phyloP scores from a whole-genome alignment of 2,888 invertebrate genomes.

The Chydorus sphaericus region DNA sequence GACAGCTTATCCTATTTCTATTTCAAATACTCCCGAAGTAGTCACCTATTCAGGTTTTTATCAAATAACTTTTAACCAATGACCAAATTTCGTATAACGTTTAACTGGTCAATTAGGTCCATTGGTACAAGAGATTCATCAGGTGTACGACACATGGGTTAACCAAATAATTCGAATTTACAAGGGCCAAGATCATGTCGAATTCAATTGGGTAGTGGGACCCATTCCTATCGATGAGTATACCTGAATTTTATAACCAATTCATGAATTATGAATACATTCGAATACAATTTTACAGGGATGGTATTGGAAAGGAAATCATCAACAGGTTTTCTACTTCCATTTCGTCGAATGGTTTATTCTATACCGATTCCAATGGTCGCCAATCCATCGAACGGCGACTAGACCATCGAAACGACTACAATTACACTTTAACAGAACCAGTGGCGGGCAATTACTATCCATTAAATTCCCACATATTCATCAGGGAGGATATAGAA shows the following conservation, averaged over 20 bases:
- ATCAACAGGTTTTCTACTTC: constrained; percentile 31
- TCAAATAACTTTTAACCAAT: no score
- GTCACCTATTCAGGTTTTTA: no score
- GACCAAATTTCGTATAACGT: not conserved
- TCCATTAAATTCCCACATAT: constrained; percentile 36
- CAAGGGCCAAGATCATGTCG: constrained; percentile 29
- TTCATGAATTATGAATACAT: no score
- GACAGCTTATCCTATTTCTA: no score
- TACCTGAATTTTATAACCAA: no score
- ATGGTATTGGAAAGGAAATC: constrained; percentile 34
- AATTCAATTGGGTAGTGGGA: constrained; percentile 39
- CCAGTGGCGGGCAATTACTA: constrained; percentile 38
- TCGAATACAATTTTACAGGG: no score
- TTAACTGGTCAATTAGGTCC: constrained; percentile 24
- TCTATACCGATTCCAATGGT: constrained; percentile 42
- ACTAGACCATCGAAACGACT: constrained; percentile 30
- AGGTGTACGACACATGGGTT: constrained; percentile 43
- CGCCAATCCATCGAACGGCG: constrained; percentile 29
- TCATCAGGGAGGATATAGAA: constrained; percentile 29
- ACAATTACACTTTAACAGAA: constrained; percentile 30
- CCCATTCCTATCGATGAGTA: constrained; percentile 31
- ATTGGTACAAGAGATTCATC: constrained; percentile 45
- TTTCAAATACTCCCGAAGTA: no score
- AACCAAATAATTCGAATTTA: constrained; percentile 45
- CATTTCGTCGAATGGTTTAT: constrained; percentile 25